phyloP scores from a whole-genome alignment of 2,113 vertebrate species.

The Onychorhynchus coronatus region DNA sequence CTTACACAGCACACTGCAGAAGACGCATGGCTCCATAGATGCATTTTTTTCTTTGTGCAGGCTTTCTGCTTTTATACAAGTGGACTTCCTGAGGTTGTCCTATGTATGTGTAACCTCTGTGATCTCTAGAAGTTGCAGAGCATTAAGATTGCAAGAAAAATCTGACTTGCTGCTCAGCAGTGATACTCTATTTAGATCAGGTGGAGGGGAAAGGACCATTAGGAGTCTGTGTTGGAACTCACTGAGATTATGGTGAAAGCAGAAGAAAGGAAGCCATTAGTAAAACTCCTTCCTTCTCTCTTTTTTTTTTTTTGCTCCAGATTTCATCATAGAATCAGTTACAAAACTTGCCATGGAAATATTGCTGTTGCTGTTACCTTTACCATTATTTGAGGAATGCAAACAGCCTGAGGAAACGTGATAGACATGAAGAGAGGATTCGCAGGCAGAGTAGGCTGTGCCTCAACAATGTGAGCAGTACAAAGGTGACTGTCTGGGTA shows the following conservation, averaged over 20 bases:
- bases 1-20: background rate
- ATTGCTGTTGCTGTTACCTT: background rate
- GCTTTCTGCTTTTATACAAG: background rate
- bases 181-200: slow-evolving; percentile 31
- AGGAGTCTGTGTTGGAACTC: background rate
- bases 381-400: background rate
- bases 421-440: background rate
- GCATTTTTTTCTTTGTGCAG: background rate
- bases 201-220: slow-evolving; percentile 8
- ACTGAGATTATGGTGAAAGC: slow-evolving; percentile 7
- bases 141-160: slow-evolving; percentile 8
- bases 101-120: background rate
- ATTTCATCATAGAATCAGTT: background rate
- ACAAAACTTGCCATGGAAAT: background rate
- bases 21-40: background rate
- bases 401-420: background rate
- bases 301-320: background rate
- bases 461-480: background rate
- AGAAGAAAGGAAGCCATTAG: background rate
- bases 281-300: background rate
- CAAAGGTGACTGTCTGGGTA: background rate
- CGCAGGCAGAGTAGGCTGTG: background rate
- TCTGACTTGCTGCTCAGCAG: slow-evolving; percentile 28
- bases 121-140: background rate
- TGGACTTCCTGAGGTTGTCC: background rate